Evolutionary conservation across 2,888 invertebrate species (phyloP), one percentile per base, ranked within the genome.

Genomic region (Heliconius aoede): DNA sequence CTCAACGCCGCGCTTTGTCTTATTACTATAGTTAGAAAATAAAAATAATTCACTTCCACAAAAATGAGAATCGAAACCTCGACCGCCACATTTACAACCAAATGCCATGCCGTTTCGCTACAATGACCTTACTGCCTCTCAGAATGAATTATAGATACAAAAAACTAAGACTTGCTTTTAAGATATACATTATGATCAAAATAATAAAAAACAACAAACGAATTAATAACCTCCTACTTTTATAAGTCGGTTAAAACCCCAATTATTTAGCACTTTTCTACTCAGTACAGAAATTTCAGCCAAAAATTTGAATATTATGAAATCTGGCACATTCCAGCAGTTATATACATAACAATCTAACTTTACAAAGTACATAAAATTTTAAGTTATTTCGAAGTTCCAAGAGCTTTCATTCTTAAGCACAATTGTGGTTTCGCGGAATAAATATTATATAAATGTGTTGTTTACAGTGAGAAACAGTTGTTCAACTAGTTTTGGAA

Each of bases 291-390:
- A 55, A n/a, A 1, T 55, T 55, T 11, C 13, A 60, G 60, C 60
- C 24, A 26, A 60, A 60, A 60, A 26, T 28, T 15, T 13, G 60
- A 60, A 60, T 18, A 60, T 26, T 60, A 26, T 36, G 67, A 74
- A 68, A 24, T 51, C 60, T 21, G 26, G 7, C 7, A 40, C 61
- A 64, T 73, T 30, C 32, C 21, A 51, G 36, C 69, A 21, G 26
- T 74, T 74, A 46, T 36, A 65, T 65, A 77, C 71, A 77, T 64
- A n/a, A 77, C 68, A 69, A 71, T 64, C 24, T 58, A 71, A 32
- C 58, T 74, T 28, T 24, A 36, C 55, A 74, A n/a, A 77, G 74
- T 65, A 71, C 55, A 71, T 74, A 74, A 74, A 77, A 74, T 60
- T 30, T 24, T 62, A 74, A 77, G 73, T 74, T 71, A 58, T 69